Base-by-base conservation (phyloP, 2,113 vertebrate genomes). In the Lophius piscatorius region DNA sequence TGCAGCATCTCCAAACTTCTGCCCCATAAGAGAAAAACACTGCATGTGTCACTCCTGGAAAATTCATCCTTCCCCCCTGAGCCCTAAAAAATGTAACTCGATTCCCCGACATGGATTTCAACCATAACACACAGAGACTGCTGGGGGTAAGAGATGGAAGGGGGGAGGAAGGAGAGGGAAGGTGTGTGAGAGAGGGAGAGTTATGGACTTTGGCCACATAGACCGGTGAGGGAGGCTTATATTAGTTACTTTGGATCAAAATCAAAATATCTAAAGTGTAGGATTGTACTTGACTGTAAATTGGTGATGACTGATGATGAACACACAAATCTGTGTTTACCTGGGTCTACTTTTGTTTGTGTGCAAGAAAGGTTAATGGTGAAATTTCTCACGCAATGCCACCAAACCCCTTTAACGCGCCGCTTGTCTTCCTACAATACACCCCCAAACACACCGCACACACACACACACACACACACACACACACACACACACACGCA, bases 171-270 rank as follows among this genome's bases (percentile, higher is more conserved):
- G 29, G 20, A 45, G 59, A 49, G 20, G 9, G 49, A n/a, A 2
- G 16, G 40, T 21, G 22, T 34, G 34, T 6, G 31, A 36, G 11
- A 16, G 26, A 14, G 52, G 13, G 48, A 35, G 38, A 16, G 0
- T 4, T 58, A 74, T 83, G 78, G 80, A 44, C 84, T 66, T 87
- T 90, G 87, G 87, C 84, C 42, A 3, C 7, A 11, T 40, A 50
- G 55, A 55, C 50, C 70, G 61, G 20, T 41, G 50, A 38, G 49
- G 62, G 76, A 74, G 55, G 68, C 76, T 76, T 71, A 63, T 58
- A 58, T 68, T 66, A 68, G 45, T 33, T 35, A 44, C 54, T 70
- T 63, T 46, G n/a, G 60, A 76, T 76, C 69, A 54, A n/a, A 84
- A 78, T 59, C 34, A 40, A 82, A 81, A 87, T 72, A 80, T 85